Evolutionary conservation across 2,113 vertebrate genomes (phyloP), one percentile per base, ranked within the genome.

Genomic region (Corythoichthys intestinalis): DNA sequence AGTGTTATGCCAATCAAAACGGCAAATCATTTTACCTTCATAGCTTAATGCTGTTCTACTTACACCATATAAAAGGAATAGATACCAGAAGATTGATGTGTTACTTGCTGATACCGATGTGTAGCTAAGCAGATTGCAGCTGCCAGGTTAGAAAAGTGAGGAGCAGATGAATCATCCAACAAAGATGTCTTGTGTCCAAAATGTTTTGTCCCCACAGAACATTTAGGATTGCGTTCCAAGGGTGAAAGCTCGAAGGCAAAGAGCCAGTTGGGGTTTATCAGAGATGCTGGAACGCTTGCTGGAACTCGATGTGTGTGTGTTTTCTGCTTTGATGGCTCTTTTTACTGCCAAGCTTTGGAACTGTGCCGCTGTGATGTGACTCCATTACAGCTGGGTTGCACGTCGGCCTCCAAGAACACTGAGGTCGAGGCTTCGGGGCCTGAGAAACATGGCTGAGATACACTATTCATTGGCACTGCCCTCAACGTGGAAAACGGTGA

Each of bases 321-420:
- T 88, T 87, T 73, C 72, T 87, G 83, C 86, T 87, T 90, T 79
- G 77, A 83, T 70, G 75, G 61, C 77, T 84, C 74, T 82, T 86
- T 81, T 62, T 62, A 34, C 80, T 88, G 85, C 84, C 83, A 90
- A 88, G 71, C 75, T 76, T 74, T 78, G 79, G 75, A 83, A 88
- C 85, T 70, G 50, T 70, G 66, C 82, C 71, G 69, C 12, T 76
- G 81, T 77, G 67, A 77, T 72, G 77, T 81, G 80, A 78, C 72
- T 86, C 83, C 66, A 61, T 71, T 70, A 59, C 69, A 82, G 66
- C 59, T 47, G 41, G 73, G 68, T 66, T 49, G 54, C 68, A 72
- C 71, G 77, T 85, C 81, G 74, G 70, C 35, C 69, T 71, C 54
- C 71, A 61, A 65, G 68, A 75, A 74, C 66, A 39, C 66, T 4